These are phyloP conservation scores for Aphidius ervi DNA, from an alignment of 1,140 invertebrate species.

Conservation along the genomic window DNA sequence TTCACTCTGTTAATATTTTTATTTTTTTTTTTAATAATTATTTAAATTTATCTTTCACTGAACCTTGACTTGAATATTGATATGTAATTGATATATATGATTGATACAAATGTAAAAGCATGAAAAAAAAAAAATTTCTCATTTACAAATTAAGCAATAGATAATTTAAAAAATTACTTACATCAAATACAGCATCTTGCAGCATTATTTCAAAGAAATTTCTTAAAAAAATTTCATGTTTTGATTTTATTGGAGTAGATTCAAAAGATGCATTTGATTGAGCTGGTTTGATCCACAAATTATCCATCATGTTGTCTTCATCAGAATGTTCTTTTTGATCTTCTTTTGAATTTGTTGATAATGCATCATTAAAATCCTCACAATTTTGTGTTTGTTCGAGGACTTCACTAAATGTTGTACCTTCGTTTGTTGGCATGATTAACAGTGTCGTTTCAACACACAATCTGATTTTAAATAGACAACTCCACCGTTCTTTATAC, in stretches of 20 bases:
- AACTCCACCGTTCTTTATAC: conserved; percentile 49
- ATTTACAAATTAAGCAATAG: too few species aligned
- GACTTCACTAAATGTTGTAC: conserved; percentile 26
- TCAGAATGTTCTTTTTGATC: background rate
- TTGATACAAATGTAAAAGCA: background rate
- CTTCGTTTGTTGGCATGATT: conserved; percentile 44
- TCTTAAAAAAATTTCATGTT: conserved; percentile 69
- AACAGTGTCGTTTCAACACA: conserved; percentile 18
- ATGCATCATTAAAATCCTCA: conserved; percentile 14
- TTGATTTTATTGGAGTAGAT: conserved; percentile 49
- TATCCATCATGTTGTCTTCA: conserved; percentile 7
- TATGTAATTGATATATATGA: background rate
- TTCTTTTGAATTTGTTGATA: background rate
- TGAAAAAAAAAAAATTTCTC: too few species aligned
- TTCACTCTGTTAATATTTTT: background rate
- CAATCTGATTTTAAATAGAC: conserved; percentile 34
- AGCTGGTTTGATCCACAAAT: conserved; percentile 5
- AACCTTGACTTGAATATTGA: background rate
- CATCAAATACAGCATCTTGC: conserved; percentile 70
- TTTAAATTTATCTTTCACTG: background rate
- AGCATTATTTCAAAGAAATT: conserved; percentile 67
- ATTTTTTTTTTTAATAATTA: conserved; percentile 11
- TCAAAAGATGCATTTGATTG: background rate
- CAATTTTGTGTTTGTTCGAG: conserved; percentile 20
- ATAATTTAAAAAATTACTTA: conserved; percentile 31